Percentiles rank a stretch among this genome's conserved stretches.
These are phyloP conservation scores for Chironomus tentans DNA, from an alignment of 2,888 invertebrate species.

Conservation along the genomic window DNA sequence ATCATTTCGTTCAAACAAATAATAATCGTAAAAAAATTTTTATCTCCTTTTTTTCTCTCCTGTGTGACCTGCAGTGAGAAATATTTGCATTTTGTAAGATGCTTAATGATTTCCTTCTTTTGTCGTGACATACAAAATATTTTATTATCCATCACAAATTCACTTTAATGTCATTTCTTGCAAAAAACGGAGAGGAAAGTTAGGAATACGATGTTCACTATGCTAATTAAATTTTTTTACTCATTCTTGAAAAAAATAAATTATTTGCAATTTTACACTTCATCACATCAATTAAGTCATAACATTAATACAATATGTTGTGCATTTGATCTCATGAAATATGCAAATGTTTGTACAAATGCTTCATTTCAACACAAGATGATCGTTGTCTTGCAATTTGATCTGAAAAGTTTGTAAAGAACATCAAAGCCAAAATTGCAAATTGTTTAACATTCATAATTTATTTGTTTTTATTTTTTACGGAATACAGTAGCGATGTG, in stretches of 20 bases:
- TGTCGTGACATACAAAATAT: background rate
- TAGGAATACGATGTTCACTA: background rate
- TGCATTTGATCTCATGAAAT: background rate
- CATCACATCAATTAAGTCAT: slow-evolving; percentile 4
- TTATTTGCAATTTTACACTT: slow-evolving; percentile 22
- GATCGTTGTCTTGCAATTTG: background rate
- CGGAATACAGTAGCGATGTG: background rate
- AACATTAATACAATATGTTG: background rate
- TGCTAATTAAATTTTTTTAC: background rate
- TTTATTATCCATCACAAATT: background rate
- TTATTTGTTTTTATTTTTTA: no score
- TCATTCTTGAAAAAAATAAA: background rate
- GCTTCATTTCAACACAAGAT: no score
- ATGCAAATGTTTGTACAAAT: background rate
- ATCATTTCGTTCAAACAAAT: slow-evolving; percentile 3
- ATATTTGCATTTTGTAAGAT: background rate
- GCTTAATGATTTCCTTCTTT: background rate
- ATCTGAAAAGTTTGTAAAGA: no score
- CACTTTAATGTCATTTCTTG: background rate
- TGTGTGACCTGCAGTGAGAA: no score
- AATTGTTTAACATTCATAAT: no score
- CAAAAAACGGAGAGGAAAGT: background rate
- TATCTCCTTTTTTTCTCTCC: background rate
- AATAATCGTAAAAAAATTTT: slow-evolving; percentile 1
- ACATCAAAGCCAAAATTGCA: no score